phyloP scores from a whole-genome alignment of 2,888 invertebrate species.

The Sylvicola cinctus region DNA sequence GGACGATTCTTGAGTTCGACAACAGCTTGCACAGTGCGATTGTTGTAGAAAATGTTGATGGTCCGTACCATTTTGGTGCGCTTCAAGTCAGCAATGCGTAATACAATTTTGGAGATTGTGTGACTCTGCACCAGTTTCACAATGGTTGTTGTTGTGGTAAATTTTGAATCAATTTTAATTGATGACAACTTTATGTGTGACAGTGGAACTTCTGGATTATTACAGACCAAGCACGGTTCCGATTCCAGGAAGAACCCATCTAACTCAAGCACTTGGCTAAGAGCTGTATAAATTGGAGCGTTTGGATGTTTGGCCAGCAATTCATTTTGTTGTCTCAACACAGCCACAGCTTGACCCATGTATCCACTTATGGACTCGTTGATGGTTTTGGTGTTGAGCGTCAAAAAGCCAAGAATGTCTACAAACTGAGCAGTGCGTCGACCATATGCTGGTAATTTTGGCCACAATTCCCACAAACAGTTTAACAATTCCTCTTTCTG shows the following conservation, averaged over 20 bases:
- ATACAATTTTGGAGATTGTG: conserved; percentile 81
- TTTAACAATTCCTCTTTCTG: conserved; percentile 67
- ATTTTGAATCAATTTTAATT: conserved; percentile 90
- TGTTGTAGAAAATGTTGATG: conserved; percentile 92
- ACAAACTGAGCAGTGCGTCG: conserved; percentile 92
- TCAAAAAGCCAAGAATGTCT: conserved; percentile 86
- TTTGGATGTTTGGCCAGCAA: conserved; percentile 81
- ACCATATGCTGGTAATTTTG: conserved; percentile 72
- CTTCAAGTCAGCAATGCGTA: conserved; percentile 87
- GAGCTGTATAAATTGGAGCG: conserved; percentile 75
- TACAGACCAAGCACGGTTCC: conserved; percentile 93
- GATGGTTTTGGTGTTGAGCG: conserved; percentile 59
- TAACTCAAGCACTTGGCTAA: conserved; percentile 85
- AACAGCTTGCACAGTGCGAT: conserved; percentile 86
- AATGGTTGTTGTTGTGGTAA: conserved; percentile 94
- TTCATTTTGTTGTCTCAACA: conserved; percentile 75
- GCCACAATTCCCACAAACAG: conserved; percentile 82
- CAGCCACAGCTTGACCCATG: conserved; percentile 67
- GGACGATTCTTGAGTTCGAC: conserved; percentile 94
- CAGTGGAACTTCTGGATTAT: conserved; percentile 90
- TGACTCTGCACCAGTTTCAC: conserved; percentile 90
- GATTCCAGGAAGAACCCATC: conserved; percentile 94
- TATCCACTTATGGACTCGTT: conserved; percentile 48
- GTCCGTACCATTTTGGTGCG: conserved; percentile 93
- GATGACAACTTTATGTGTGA: conserved; percentile 78